These are phyloP conservation scores for Xyrichtys novacula DNA, from an alignment of 2,797 vertebrate genomes.

Conservation along the genomic window DNA sequence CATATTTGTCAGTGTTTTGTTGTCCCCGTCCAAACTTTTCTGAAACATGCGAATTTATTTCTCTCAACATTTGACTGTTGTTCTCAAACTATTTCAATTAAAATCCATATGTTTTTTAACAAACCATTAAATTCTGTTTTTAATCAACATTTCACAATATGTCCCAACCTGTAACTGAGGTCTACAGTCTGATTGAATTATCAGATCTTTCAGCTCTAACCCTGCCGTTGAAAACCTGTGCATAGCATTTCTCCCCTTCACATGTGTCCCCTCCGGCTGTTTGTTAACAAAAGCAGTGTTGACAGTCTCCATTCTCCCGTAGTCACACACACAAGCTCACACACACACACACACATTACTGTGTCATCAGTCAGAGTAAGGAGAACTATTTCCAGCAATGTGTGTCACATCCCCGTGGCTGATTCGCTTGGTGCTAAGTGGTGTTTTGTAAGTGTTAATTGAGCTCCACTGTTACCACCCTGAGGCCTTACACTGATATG, in stretches of 20 bases:
- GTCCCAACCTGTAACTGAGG: background rate
- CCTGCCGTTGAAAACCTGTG: slow-evolving; percentile 36
- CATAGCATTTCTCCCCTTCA: slow-evolving; percentile 27
- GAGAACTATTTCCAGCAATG: slow-evolving; percentile 27
- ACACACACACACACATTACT: slow-evolving; percentile 28
- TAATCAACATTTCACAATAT: too few relatives aligned
- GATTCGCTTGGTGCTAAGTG: slow-evolving; percentile 47
- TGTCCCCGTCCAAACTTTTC: too few relatives aligned
- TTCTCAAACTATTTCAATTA: too few relatives aligned
- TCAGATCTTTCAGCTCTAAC: background rate
- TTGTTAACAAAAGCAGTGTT: slow-evolving; percentile 53
- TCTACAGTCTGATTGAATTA: slow-evolving; percentile 16
- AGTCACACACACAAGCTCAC: slow-evolving; percentile 17
- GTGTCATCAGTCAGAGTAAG: slow-evolving; percentile 51
- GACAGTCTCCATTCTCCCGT: slow-evolving; percentile 37
- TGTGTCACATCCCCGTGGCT: slow-evolving; percentile 28
- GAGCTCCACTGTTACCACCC: slow-evolving; percentile 31
- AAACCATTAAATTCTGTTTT: too few relatives aligned
- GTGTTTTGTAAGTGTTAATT: slow-evolving; percentile 56
- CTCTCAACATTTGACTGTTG: too few relatives aligned
- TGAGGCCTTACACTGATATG: slow-evolving; percentile 17
- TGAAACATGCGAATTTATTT: too few relatives aligned
- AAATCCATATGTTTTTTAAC: too few relatives aligned
- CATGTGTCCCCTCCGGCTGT: slow-evolving; percentile 46
- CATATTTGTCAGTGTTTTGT: too few relatives aligned